Evolutionary conservation across 2,797 vertebrate genomes (phyloP).

Genomic region (Artibeus jamaicensis): DNA sequence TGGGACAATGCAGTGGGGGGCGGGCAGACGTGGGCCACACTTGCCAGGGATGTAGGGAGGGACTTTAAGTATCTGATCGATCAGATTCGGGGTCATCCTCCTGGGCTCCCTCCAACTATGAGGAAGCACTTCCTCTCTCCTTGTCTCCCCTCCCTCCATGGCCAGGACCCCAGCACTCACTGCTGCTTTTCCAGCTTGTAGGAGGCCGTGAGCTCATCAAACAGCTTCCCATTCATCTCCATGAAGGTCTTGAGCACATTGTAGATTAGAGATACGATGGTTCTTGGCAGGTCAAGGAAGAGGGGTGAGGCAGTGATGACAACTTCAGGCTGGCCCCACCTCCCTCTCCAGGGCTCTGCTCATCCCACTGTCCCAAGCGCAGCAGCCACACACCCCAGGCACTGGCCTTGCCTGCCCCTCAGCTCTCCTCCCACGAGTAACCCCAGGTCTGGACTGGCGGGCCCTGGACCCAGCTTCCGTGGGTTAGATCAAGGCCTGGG

Average conservation of each 20-base stretch:
- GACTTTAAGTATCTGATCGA: background rate
- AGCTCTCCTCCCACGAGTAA: background rate
- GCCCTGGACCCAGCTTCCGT: too few relatives aligned
- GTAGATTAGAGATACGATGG: slow-evolving; percentile 95
- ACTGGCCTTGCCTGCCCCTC: background rate
- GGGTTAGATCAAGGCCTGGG: background rate
- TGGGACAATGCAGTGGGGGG: background rate
- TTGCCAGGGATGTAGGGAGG: background rate
- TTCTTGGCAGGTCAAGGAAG: slow-evolving; percentile 79
- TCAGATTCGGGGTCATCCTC: background rate
- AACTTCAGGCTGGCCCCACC: background rate
- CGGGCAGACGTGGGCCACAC: background rate
- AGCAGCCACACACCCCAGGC: background rate
- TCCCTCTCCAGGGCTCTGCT: background rate
- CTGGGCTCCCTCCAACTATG: background rate
- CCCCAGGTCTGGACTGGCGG: background rate
- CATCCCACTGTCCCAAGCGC: background rate
- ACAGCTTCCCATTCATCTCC: slow-evolving; percentile 96
- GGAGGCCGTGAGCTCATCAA: slow-evolving; percentile 94
- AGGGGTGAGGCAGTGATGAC: slow-evolving; percentile 55
- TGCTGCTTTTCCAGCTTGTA: slow-evolving; percentile 97
- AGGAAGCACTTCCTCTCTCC: background rate
- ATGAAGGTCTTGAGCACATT: slow-evolving; percentile 96
- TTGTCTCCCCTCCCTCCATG: background rate
- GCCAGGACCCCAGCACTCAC: slow-evolving; percentile 81